These are phyloP conservation scores for Notamacropus eugenii DNA, from an alignment of 2,797 vertebrate genomes.

Conservation along the genomic window DNA sequence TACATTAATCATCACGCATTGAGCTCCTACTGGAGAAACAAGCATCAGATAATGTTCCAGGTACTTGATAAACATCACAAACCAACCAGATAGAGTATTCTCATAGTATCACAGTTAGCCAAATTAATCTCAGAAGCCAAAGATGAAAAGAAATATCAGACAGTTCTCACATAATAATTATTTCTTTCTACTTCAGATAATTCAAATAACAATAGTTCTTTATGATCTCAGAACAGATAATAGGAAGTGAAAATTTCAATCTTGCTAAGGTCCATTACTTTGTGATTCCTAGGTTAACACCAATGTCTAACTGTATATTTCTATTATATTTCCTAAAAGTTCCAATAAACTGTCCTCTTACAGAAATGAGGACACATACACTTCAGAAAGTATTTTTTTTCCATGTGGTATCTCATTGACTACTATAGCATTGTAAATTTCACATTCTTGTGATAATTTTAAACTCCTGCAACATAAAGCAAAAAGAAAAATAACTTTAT, in stretches of 20 bases:
- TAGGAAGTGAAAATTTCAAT: not conserved
- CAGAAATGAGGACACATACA: not conserved
- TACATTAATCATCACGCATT: not conserved
- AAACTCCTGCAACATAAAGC: slow-evolving; percentile 14
- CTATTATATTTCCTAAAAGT: slow-evolving; percentile 9
- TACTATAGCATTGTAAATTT: slow-evolving; percentile 22
- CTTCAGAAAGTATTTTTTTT: not conserved
- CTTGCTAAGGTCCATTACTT: not conserved
- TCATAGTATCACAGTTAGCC: not conserved
- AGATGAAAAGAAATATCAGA: not conserved
- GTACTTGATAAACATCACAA: not conserved
- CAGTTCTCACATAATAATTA: not conserved
- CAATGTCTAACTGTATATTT: slow-evolving; percentile 26
- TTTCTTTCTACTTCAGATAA: not conserved
- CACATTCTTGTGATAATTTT: slow-evolving; percentile 28
- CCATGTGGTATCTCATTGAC: not conserved
- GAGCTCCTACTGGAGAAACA: not conserved
- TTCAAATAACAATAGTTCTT: not conserved
- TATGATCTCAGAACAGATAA: slow-evolving; percentile 14
- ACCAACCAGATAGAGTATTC: not conserved
- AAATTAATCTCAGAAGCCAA: not conserved
- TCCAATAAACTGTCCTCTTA: not conserved
- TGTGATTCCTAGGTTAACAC: not conserved
- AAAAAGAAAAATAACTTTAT: slow-evolving; percentile 25
- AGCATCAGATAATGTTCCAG: not conserved